phyloP scores from a whole-genome alignment of 2,113 vertebrate genomes.

The Mobula hypostoma region DNA sequence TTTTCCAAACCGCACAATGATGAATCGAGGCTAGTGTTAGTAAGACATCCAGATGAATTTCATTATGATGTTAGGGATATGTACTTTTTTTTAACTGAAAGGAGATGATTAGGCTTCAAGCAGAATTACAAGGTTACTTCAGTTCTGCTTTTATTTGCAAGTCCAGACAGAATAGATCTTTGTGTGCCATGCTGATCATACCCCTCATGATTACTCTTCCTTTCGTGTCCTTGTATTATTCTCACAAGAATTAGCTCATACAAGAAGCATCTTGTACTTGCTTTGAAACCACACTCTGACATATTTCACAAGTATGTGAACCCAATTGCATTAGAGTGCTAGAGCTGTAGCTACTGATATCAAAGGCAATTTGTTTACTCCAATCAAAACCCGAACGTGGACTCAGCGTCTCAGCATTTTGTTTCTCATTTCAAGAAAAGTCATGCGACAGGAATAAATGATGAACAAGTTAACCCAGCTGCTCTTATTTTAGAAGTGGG shows the following conservation, averaged over 20 bases:
- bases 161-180: background rate
- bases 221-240: background rate
- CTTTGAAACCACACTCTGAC: background rate
- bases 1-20: background rate
- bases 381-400: background rate
- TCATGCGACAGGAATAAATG: background rate
- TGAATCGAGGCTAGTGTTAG: background rate
- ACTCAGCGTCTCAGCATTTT: background rate
- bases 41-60: conserved; percentile 7
- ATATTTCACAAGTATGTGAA: background rate
- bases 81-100: background rate
- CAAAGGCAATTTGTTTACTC: too few relatives aligned
- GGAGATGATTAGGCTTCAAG: background rate
- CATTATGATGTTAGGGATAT: background rate
- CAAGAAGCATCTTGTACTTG: background rate
- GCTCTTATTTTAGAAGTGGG: background rate
- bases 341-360: background rate
- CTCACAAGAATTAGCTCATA: background rate
- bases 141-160: background rate
- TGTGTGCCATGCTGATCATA: background rate
- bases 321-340: background rate
- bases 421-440: background rate
- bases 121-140: background rate
- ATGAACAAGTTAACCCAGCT: background rate
- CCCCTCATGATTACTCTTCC: background rate